phyloP scores from a whole-genome alignment of 2,797 vertebrate species.

The Mormyrus hasselquistii region DNA sequence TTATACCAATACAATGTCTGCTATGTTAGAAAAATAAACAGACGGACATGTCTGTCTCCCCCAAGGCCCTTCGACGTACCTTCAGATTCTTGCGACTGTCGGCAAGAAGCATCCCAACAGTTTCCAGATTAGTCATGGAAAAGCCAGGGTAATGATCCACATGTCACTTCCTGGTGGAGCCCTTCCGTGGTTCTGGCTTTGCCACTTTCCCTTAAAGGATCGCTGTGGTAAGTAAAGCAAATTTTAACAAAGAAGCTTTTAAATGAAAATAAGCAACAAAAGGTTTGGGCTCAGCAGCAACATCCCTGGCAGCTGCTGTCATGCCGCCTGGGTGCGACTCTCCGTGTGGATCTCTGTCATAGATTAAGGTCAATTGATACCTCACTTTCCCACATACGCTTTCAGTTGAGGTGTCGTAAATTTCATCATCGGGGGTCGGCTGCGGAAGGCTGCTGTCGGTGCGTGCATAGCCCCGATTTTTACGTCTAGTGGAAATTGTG shows the following conservation, averaged over 20 bases:
- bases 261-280: neutral
- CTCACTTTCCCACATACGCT: neutral
- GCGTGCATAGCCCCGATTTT: neutral
- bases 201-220: neutral
- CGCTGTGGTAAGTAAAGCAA: neutral
- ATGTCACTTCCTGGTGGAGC: neutral
- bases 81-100: neutral
- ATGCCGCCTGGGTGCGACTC: neutral
- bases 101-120: neutral
- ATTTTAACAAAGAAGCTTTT: neutral
- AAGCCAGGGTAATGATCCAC: neutral
- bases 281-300: too few species aligned
- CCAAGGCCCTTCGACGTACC: neutral
- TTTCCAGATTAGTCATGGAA: slow-evolving; percentile 10
- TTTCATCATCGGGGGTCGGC: neutral
- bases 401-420: neutral
- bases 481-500: neutral
- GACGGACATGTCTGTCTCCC: neutral
- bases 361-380: neutral
- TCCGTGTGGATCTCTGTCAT: neutral
- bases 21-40: neutral
- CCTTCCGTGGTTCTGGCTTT: neutral
- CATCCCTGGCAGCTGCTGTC: neutral
- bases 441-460: neutral
- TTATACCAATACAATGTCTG: neutral